Evolutionary conservation across 2,797 vertebrate genomes (phyloP).

Genomic region (Merluccius polli): DNA sequence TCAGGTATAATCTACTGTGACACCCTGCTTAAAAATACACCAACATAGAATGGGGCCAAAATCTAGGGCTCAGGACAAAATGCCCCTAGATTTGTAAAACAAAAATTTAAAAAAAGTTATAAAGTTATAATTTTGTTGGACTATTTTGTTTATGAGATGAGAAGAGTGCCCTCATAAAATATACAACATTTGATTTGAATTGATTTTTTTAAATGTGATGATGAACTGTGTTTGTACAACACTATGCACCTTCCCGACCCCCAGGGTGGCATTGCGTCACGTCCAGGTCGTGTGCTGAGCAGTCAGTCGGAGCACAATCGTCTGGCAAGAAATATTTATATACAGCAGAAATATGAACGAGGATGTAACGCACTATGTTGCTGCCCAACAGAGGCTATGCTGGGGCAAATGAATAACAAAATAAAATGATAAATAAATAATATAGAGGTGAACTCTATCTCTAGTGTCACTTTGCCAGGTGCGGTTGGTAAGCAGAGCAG

Average conservation of each 20-base stretch:
- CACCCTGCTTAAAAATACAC: too few relatives aligned
- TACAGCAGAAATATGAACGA: not conserved
- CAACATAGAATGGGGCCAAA: too few relatives aligned
- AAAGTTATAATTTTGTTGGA: too few relatives aligned
- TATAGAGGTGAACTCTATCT: not conserved
- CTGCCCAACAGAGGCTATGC: not conserved
- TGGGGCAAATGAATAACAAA: not conserved
- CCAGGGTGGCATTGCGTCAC: not conserved
- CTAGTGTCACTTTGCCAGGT: not conserved
- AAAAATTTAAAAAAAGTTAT: too few relatives aligned
- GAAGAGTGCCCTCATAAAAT: not conserved
- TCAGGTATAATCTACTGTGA: not conserved
- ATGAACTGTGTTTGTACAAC: too few relatives aligned
- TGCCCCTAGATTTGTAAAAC: too few relatives aligned
- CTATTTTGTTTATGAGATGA: not conserved
- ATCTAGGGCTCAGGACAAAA: too few relatives aligned
- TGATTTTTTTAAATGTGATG: not conserved
- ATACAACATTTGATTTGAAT: not conserved
- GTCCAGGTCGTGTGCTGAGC: not conserved
- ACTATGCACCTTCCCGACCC: not conserved
- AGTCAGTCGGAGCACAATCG: not conserved
- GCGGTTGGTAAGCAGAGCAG: not conserved
- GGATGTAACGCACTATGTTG: not conserved
- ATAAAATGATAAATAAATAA: not conserved
- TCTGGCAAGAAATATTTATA: not conserved